Base-by-base conservation (phyloP, 2,888 invertebrate genomes). In the Panzeria rudis region DNA sequence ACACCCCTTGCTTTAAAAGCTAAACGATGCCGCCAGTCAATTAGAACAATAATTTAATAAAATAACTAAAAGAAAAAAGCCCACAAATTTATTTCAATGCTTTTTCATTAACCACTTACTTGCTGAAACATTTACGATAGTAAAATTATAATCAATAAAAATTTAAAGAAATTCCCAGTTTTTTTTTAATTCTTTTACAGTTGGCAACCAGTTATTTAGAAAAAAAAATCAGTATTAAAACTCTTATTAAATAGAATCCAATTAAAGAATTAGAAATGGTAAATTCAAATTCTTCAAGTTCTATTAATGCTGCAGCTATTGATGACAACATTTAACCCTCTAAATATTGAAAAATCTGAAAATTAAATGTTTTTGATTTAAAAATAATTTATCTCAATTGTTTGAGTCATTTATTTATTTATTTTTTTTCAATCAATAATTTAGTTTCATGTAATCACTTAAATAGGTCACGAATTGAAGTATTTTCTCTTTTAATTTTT, bases 301-400 rank as follows among this genome's bases (percentile, higher is more conserved):
- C 61, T 15, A 23, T 25, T 23, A 17, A 72, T 1, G 29, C 52
- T 25, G 50, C 20, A 11, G 17, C 47, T 66, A 17, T 29, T 17
- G 9, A 11, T 29, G n/a, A 47, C 32, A 47, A n/a, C 25, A 59
- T 20, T 76, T 52, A 71, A 71, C 71, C 69, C 69, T 71, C 11
- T 17, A 56, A 66, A 68, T 52, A 1, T 59, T 73, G 17, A 59
- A 23, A 38, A 64, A 38, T 25, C 8, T 25, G 2, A 64, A 68
- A 47, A 68, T 29, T 62, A 47, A 80, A 52, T 73, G n/a, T 52
- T 75, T 68, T 68, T 23, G 15, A 76, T 76, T 71, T 47, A 76
- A 47, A 69, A 82, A 6, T 13, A 35, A 54, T 61, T 75, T 54
- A 44, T 62, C 11, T 64, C 35, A 66, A 73, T 62, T 69, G 6